Percentiles rank a stretch among this genome's conserved stretches.
phyloP scores from a whole-genome alignment of 2,888 invertebrate species.

The Lysandra bellargus region DNA sequence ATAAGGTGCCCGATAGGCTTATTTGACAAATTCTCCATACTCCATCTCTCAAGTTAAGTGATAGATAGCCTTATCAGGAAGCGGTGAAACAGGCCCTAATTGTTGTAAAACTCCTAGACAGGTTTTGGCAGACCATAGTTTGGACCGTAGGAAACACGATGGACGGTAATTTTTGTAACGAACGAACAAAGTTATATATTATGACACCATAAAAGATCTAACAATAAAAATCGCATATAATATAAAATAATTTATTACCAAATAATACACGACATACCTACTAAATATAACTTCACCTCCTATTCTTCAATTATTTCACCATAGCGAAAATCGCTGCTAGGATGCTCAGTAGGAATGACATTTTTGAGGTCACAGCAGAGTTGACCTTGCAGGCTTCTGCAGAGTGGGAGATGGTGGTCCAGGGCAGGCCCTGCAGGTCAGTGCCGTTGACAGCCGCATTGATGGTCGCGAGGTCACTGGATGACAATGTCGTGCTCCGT shows the following conservation, averaged over 20 bases:
- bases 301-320: background rate
- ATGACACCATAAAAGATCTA: too few relatives aligned
- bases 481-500: background rate
- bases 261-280: background rate
- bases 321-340: background rate
- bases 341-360: background rate
- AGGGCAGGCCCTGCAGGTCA: background rate
- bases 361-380: slow-evolving; percentile 2
- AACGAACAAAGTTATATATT: too few relatives aligned
- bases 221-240: background rate
- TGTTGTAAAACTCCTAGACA: too few relatives aligned
- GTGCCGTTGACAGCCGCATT: slow-evolving; percentile 4
- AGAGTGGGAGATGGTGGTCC: slow-evolving; percentile 6
- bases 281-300: background rate
- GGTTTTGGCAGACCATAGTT: too few relatives aligned
- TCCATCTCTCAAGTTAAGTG: too few relatives aligned
- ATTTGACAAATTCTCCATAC: too few relatives aligned
- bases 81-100: too few relatives aligned
- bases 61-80: too few relatives aligned
- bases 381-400: slow-evolving; percentile 14
- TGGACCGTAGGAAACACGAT: too few relatives aligned
- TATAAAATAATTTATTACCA: background rate
- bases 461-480: background rate
- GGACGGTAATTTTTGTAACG: too few relatives aligned
- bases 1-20: too few relatives aligned